phyloP scores from a whole-genome alignment of 2,113 vertebrate species.

The pig (Sus scrofa) region DNA sequence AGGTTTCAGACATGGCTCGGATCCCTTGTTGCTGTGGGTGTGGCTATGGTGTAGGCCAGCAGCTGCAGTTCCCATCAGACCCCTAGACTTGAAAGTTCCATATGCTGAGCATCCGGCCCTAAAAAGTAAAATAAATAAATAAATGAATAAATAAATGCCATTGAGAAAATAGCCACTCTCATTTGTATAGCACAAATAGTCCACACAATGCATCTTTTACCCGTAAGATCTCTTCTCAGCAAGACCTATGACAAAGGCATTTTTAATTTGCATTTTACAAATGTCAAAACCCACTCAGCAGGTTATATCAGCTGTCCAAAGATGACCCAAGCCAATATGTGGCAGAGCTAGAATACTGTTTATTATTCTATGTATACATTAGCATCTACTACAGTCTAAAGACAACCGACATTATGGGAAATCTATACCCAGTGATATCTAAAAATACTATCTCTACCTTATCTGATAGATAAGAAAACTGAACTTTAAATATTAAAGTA shows the following conservation, averaged over 20 bases:
- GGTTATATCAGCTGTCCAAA: not conserved
- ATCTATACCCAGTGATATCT: not conserved
- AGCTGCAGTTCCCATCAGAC: too few relatives aligned
- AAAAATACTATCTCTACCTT: not conserved
- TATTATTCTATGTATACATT: not conserved
- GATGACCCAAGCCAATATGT: slow-evolving; percentile 23
- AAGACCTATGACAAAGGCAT: not conserved
- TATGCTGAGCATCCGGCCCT: too few relatives aligned
- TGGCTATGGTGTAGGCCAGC: too few relatives aligned
- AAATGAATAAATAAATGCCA: not conserved
- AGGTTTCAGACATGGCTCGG: too few relatives aligned
- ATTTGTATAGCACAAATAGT: not conserved
- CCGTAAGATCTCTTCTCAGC: slow-evolving; percentile 8
- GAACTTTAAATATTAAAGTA: slow-evolving; percentile 4
- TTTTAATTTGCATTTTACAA: not conserved
- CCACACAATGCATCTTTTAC: not conserved
- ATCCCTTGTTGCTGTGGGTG: too few relatives aligned
- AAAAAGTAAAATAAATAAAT: too few relatives aligned
- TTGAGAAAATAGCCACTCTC: not conserved
- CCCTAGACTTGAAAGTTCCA: too few relatives aligned
- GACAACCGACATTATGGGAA: not conserved
- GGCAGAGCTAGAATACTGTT: not conserved
- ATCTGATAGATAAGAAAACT: not conserved
- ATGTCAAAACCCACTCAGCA: slow-evolving; percentile 33
- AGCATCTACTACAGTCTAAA: not conserved